Conservation (phyloP, 2,113 vertebrate genomes). For the Kryptolebias marmoratus region DNA sequence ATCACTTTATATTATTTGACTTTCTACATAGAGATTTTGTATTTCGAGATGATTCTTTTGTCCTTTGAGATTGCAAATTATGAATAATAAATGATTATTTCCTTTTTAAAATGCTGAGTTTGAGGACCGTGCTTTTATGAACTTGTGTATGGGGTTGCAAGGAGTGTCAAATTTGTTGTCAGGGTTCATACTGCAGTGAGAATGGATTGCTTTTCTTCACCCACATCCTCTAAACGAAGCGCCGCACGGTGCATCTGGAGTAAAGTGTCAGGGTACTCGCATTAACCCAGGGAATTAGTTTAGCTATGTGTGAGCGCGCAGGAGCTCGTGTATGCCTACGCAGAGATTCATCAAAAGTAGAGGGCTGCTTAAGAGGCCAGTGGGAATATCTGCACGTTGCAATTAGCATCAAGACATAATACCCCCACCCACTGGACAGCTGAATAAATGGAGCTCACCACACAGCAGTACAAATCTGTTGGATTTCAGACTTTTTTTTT, state of each 20-base stretch:
- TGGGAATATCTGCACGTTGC: slow-evolving; percentile 75
- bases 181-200: slow-evolving; percentile 37
- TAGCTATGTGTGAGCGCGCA: slow-evolving; percentile 59
- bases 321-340: slow-evolving; percentile 58
- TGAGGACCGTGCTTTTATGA: slow-evolving; percentile 13
- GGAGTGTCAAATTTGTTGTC: slow-evolving; percentile 55
- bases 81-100: slow-evolving; percentile 51
- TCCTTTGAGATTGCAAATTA: slow-evolving; percentile 19
- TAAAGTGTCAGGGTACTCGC: slow-evolving; percentile 47
- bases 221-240: slow-evolving; percentile 29
- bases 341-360: slow-evolving; percentile 71
- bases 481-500: slow-evolving; percentile 28
- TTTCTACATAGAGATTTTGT: too few relatives aligned
- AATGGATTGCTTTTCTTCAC: slow-evolving; percentile 41
- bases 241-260: slow-evolving; percentile 45
- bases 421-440: slow-evolving; percentile 77
- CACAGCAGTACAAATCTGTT: slow-evolving; percentile 57
- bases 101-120: not conserved
- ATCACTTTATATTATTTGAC: too few relatives aligned
- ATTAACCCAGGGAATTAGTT: slow-evolving; percentile 68
- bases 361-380: slow-evolving; percentile 72
- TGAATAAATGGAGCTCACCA: slow-evolving; percentile 68
- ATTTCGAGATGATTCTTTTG: not conserved
- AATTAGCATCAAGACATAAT: slow-evolving; percentile 78
- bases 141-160: slow-evolving; percentile 26